Base-by-base conservation (phyloP, 2,797 vertebrate genomes). In the Serranus cabrilla region DNA sequence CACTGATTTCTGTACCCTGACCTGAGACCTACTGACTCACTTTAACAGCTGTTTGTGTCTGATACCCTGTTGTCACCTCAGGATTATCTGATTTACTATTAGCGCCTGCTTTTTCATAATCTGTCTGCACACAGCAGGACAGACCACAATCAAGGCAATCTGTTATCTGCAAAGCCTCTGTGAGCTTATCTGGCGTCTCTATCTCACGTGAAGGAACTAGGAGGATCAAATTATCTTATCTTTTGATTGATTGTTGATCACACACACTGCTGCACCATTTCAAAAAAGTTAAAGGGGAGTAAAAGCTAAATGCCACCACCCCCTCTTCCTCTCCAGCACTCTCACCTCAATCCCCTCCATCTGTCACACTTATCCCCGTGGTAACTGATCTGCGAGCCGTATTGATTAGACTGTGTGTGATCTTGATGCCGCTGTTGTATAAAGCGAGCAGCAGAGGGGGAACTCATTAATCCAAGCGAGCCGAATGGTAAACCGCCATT, bases 401-500 rank as follows among this genome's bases (percentile, higher is more conserved):
- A 91, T 89, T 87, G 89, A 93, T 92, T 76, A 49, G 61, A 59
- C 45, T 21, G 57, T 13, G 45, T 74, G 61, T 43, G 69, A 70
- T 74, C 57, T 23, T 55, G 68, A 74, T 8, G 12, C 65, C 2
- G 13, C 73, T 51, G 77, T 71, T 70, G 57, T 56, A 64, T 58
- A 61, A 75, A 70, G 69, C 14, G 1, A 58, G 69, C 54, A 68
- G 51, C 54, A 68, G 51, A 78, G 71, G 60, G 71, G 49, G 11
- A 60, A 65, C 65, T 91, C 81, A 90, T 92, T 91, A 89, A 88
- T 81, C 79, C 55, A 11, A 79, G 68, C 18, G 45, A 76, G 76
- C 42, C 64, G 42, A 68, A 71, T 54, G 46, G 76, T 79, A 80
- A 87, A 87, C 56, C 17, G n/a, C 71, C 54, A 42, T 72, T 78